phyloP scores from a whole-genome alignment of 2,113 vertebrate genomes.

The Phoenicopterus ruber region DNA sequence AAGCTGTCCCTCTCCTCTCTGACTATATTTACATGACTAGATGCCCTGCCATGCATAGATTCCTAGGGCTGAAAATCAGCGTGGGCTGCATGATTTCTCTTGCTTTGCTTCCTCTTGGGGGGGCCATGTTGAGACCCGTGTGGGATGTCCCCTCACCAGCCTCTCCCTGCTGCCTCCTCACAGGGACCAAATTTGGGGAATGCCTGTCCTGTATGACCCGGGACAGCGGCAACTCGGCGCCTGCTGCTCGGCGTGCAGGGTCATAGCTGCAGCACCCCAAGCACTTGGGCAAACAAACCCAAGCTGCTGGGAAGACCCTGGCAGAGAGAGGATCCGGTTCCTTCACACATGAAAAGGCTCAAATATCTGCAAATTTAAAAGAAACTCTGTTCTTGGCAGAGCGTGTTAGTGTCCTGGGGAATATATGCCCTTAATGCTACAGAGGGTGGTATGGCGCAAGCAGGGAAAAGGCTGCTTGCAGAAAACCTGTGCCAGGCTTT shows the following conservation, averaged over 20 bases:
- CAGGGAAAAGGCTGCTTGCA: background rate
- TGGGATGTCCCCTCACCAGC: constrained; percentile 1
- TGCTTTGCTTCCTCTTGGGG: background rate
- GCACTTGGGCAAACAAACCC: background rate
- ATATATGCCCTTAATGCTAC: background rate
- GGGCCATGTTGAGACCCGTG: fast-evolving
- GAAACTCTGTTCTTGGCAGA: background rate
- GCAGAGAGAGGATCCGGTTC: background rate
- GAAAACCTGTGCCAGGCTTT: background rate
- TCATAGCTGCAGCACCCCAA: background rate
- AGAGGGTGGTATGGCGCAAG: background rate
- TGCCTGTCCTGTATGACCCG: background rate
- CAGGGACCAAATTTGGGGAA: constrained; percentile 11
- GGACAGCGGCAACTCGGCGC: background rate
- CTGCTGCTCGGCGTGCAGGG: background rate
- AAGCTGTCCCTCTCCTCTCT: background rate
- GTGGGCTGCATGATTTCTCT: background rate
- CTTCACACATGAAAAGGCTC: background rate
- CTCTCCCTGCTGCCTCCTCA: background rate
- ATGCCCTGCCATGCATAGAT: background rate
- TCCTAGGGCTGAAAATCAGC: background rate
- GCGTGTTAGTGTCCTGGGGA: background rate
- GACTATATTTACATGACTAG: background rate
- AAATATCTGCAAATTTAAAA: background rate
- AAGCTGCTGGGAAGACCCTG: background rate